Conservation (phyloP, 2,888 invertebrate genomes). For the Agonopterix heracliana region DNA sequence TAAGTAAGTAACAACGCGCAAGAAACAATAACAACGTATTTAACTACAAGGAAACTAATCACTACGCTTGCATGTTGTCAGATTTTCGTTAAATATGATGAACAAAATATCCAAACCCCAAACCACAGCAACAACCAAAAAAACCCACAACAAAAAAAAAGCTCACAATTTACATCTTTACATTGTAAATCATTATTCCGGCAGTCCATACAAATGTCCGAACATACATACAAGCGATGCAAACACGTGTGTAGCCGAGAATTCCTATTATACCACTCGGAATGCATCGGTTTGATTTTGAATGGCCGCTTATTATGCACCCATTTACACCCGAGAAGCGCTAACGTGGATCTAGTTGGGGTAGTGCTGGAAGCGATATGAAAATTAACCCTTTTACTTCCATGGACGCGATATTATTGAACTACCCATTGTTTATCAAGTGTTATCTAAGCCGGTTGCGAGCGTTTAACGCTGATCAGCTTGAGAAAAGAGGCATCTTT, state of each 20-base stretch:
- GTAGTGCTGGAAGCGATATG: not conserved
- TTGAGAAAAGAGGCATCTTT: too few relatives aligned
- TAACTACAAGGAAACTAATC: too few relatives aligned
- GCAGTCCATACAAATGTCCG: slow-evolving; percentile 64
- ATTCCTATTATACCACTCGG: slow-evolving; percentile 65
- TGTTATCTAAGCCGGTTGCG: too few relatives aligned
- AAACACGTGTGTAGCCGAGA: slow-evolving; percentile 63
- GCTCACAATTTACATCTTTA: slow-evolving; percentile 22
- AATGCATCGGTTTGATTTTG: slow-evolving; percentile 70
- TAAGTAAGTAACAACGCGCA: too few relatives aligned
- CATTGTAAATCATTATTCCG: slow-evolving; percentile 71
- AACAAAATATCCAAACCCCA: not conserved
- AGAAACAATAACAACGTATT: too few relatives aligned
- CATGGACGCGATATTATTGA: too few relatives aligned
- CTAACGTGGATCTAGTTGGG: slow-evolving; percentile 11
- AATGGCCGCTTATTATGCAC: slow-evolving; percentile 74
- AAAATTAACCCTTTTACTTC: too few relatives aligned
- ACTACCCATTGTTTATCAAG: too few relatives aligned
- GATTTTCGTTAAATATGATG: too few relatives aligned
- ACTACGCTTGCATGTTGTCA: too few relatives aligned
- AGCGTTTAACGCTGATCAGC: too few relatives aligned
- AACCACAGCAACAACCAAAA: not conserved
- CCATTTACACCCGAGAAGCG: slow-evolving; percentile 67
- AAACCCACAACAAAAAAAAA: not conserved
- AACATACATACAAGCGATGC: slow-evolving; percentile 41